Conservation (phyloP, 1,140 invertebrate species). For the Triops longicaudatus region DNA sequence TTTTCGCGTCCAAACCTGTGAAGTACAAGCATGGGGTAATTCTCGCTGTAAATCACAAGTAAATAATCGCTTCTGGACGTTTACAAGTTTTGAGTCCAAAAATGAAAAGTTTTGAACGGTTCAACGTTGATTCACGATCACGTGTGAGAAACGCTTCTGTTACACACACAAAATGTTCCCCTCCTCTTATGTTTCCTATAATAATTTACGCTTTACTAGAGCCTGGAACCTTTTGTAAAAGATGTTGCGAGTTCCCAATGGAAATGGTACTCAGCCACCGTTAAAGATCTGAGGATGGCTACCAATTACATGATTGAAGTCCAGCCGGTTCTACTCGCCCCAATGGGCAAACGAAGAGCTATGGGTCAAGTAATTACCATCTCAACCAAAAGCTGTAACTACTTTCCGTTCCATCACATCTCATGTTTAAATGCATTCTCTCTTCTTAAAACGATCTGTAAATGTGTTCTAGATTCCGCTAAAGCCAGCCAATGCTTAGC, state of each 20-base stretch:
- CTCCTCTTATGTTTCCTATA: neutral
- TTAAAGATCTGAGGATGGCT: neutral
- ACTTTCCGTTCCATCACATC: neutral
- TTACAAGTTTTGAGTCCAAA: neutral
- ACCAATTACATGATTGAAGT: conserved; percentile 9
- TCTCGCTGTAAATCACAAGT: conserved; percentile 1
- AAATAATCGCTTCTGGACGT: neutral
- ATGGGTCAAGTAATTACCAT: neutral
- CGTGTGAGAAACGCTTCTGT: too few species aligned
- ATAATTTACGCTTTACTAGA: neutral
- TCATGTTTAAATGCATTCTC: conserved; percentile 24
- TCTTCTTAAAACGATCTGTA: neutral
- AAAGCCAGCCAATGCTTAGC: conserved; percentile 63
- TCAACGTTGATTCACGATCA: neutral
- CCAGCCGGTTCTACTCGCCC: neutral
- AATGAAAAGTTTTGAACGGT: neutral
- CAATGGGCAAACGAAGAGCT: neutral
- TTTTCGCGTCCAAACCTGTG: neutral
- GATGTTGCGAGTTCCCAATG: neutral
- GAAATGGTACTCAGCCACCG: neutral
- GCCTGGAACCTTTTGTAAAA: neutral
- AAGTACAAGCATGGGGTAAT: neutral
- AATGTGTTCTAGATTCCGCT: conserved; percentile 55
- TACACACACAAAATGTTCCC: neutral
- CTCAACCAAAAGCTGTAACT: neutral